Evolutionary conservation across 2,888 invertebrate genomes (phyloP).

Genomic region (Augiades crinisus): DNA sequence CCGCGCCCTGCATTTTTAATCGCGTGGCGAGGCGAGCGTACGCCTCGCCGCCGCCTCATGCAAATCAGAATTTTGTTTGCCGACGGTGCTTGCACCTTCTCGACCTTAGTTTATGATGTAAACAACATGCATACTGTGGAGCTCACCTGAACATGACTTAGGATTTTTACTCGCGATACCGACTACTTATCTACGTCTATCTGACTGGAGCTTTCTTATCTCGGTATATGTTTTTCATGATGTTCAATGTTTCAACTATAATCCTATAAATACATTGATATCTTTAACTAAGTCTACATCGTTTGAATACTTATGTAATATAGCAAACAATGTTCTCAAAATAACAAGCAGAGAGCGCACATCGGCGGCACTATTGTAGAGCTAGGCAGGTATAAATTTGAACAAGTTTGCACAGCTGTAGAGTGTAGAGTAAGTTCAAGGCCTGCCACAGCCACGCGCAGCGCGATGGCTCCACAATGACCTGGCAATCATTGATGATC

Average conservation of each 20-base stretch:
- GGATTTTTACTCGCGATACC: slow-evolving; percentile 9
- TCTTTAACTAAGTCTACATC: too few species aligned
- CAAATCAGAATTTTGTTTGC: slow-evolving; percentile 77
- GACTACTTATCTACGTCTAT: slow-evolving; percentile 14
- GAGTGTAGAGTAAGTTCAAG: slow-evolving; percentile 62
- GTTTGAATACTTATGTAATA: too few species aligned
- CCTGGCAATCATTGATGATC: slow-evolving; percentile 40
- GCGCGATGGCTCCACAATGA: slow-evolving; percentile 33
- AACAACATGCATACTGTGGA: slow-evolving; percentile 42
- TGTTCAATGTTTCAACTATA: background rate
- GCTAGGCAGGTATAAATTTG: slow-evolving; percentile 9
- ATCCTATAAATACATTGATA: too few species aligned
- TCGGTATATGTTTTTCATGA: background rate
- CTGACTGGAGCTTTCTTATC: background rate
- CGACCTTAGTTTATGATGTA: slow-evolving; percentile 61
- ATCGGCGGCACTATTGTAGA: background rate
- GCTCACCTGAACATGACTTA: slow-evolving; percentile 25
- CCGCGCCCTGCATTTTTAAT: slow-evolving; percentile 77
- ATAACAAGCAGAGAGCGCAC: background rate
- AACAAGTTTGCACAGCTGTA: slow-evolving; percentile 36
- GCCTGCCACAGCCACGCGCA: slow-evolving; percentile 40
- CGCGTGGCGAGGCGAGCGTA: slow-evolving; percentile 70
- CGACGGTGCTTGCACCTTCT: slow-evolving; percentile 69
- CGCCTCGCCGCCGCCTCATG: slow-evolving; percentile 64
- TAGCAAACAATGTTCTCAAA: background rate